Base-by-base conservation (phyloP, 2,888 invertebrate species). In the Caenorhabditis doughertyi region DNA sequence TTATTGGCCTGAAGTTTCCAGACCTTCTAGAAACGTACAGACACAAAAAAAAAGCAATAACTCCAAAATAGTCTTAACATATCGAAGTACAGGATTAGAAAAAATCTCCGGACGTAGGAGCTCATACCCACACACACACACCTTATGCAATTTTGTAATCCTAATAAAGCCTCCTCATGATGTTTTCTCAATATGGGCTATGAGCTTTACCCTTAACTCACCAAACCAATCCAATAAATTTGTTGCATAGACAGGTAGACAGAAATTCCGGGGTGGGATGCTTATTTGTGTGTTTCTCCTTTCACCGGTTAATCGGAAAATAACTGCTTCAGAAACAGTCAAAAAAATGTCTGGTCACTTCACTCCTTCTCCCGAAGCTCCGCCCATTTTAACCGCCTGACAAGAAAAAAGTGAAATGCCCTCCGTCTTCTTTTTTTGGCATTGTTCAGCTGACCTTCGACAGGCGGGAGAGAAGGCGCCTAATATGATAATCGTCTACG, bases 401-500 rank as follows among this genome's bases (percentile, higher is more conserved):
- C 76, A 76, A 18, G 11, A 56, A 18, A 16, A 29, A 18, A n/a
- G n/a, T n/a, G n/a, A n/a, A n/a, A n/a, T n/a, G n/a, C n/a, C n/a
- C n/a, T 4, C 51, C 49, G 71, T n/a, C n/a, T 35, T 9, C 35
- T 9, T 35, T 35, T 9, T 35, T 35, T 35, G n/a, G 39, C 65
- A 79, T 79, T 79, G 72, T 79, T 70, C 62, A 53, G 64, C 53
- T 79, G 79, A 79, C 79, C 79, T 79, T 44, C 44, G 56, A 60
- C 68, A 68, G 49, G 55, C 51, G 35, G 53, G 35, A 47, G 53
- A 23, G 47, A 71, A 27, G 44, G 51, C 67, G 76, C 76, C 76
- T 76, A 76, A 68, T 76, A 76, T 76, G 76, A 76, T 76, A 76
- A 76, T 76, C 76, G 68, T 67, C 76, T 58, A 18, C 44, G n/a